Base-by-base conservation (phyloP, 2,888 invertebrate species). In the Rhopalosiphum nymphaeae region DNA sequence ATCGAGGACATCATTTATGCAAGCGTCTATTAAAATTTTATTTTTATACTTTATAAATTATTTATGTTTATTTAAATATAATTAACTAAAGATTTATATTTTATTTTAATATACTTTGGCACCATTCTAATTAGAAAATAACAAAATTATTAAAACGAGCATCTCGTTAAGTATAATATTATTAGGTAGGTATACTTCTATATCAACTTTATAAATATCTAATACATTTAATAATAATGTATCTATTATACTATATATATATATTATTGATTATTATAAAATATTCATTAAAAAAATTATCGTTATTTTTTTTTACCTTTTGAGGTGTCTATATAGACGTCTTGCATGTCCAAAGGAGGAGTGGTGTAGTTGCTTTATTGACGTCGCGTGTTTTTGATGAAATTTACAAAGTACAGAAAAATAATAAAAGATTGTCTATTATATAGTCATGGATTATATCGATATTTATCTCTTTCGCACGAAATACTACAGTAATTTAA, bases 291-390 rank as follows among this genome's bases (percentile, higher is more conserved):
- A 67, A 91, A 61, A 91, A 84, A 91, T 84, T 78, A n/a, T 46
- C 46, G 57, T 89, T 57, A 57, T 46, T 57, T 86, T 57, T 57
- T 57, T 61, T 92, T 46, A 21, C 36, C 29, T 91, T 61, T 87
- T 11, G 26, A 92, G 86, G 67, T 92, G 92, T 92, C 87, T 67
- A 42, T 92, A 88, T 92, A 94, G 61, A 94, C 91, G 90, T 91
- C 86, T 94, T 67, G 94, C 94, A 91, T 94, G 94, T 94, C 44
- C 67, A 94, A 94, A 91, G 86, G 49, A 91, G 86, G 94, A 86
- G 94, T 90, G 67, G 13, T 42, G 13, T 42, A 42, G 67, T 87
- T 44, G 61, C 7, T 86, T 13, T 94, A 56, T 36, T 42, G 57
- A 53, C 90, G 94, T 93, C 56, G 85, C 93, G 93, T 93, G 93